Base-by-base conservation (phyloP, 2,797 vertebrate genomes). In the Anas acuta region DNA sequence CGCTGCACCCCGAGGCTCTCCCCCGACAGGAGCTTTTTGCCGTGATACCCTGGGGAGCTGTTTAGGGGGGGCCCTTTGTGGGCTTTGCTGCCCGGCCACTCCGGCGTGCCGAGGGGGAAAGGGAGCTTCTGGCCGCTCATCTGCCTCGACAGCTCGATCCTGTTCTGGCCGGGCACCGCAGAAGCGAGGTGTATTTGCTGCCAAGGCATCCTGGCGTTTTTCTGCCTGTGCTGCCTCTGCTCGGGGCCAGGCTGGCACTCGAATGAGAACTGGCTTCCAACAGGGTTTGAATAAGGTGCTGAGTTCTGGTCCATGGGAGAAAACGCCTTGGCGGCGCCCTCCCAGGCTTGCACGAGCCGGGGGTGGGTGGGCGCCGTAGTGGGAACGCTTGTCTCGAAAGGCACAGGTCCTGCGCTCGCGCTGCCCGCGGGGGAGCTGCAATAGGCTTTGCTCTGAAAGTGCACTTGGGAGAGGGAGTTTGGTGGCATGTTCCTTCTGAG, bases 1-100 rank as follows among this genome's bases (percentile, higher is more conserved):
- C 98, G 98, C 93, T 98, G 97, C 87, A 97, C 96, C 41, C 97
- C 85, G 53, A 98, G 97, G 26, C 94, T 97, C 30, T 99, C 99
- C 43, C 96, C 97, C 0, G 89, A 18, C 30, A 94, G 53, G 2
- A 95, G 89, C 39, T 97, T 98, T 96, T 98, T 98, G 95, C 97
- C 78, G 8, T 97, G 96, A 87, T 98, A 98, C 3, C 97, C 94
- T 7, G 89, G 94, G 41, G 97, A 92, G 82, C 54, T 97, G 98
- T 98, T 98, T 30, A 98, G 18, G 2, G 96, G 92, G 54, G 89
- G 90, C 20, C 96, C 98, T 89, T 98, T 98, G 85, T 98, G 98
- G 60, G 95, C 94, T 93, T 98, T 98, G 79, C 97, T 98, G 57
- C 98, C 98, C 77, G 98, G 98, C 99, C 99, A 99, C 89, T 99